Conservation (phyloP, 2,113 vertebrate species). For the Recurvirostra avosetta region DNA sequence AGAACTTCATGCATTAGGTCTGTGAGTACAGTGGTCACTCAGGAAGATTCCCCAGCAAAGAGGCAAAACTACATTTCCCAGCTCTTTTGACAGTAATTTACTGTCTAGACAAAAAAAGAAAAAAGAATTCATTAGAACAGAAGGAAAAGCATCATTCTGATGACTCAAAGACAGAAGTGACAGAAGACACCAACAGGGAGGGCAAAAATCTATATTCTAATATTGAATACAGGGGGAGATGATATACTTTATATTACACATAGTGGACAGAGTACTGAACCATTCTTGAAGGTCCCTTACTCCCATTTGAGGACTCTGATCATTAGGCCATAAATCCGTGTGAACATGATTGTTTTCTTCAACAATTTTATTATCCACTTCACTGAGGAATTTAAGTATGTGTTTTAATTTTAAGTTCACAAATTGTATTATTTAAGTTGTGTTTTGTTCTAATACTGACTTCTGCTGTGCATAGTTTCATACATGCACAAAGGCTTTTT, state of each 20-base stretch:
- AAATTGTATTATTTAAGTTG: neutral
- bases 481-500: neutral
- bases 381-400: neutral
- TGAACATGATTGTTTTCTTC: neutral
- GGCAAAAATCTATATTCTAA: neutral
- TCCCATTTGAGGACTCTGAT: neutral
- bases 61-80: neutral
- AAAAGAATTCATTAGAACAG: neutral
- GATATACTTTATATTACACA: neutral
- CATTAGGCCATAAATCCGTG: neutral
- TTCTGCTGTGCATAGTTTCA: neutral
- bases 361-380: neutral
- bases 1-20: neutral
- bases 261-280: neutral
- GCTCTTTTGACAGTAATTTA: neutral
- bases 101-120: neutral
- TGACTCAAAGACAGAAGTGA: neutral
- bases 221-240: neutral
- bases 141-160: neutral
- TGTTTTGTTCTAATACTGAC: neutral
- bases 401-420: neutral
- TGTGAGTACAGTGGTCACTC: neutral
- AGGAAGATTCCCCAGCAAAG: neutral
- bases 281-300: neutral
- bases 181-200: neutral